phyloP scores from a whole-genome alignment of 2,888 invertebrate genomes.

The Morinoia aosen region DNA sequence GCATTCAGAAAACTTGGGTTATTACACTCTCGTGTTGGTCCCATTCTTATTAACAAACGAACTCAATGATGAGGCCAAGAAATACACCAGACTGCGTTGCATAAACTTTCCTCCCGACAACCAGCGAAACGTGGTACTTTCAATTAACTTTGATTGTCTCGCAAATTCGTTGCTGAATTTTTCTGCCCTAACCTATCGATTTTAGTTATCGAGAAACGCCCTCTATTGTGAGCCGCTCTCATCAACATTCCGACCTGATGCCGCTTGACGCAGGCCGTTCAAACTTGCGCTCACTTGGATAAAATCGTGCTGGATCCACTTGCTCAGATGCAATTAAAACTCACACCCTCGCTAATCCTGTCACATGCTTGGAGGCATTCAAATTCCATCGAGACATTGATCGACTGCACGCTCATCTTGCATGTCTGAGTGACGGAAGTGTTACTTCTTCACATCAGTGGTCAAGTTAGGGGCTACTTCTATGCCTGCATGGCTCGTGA shows the following conservation, averaged over 20 bases:
- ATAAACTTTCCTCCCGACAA: neutral
- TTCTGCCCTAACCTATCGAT: neutral
- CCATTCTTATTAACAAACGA: neutral
- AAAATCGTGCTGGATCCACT: constrained; percentile 34
- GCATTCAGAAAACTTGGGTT: too few relatives aligned
- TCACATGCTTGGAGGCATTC: neutral
- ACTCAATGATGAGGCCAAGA: neutral
- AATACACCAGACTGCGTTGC: neutral
- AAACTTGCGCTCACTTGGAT: neutral
- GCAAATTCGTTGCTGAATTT: neutral
- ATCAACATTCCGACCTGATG: constrained; percentile 48
- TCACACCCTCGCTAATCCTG: neutral
- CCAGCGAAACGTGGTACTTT: neutral
- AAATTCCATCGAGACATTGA: constrained; percentile 4
- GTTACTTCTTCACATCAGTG: neutral
- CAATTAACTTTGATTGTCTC: constrained; percentile 7
- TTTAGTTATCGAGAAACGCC: constrained; percentile 45
- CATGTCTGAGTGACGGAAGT: neutral
- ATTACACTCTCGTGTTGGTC: neutral
- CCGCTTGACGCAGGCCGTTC: constrained; percentile 22
- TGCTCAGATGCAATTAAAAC: constrained; percentile 43
- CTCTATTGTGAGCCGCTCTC: constrained; percentile 27
- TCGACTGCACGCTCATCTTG: neutral
- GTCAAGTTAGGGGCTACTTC: neutral
- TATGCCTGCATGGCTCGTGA: neutral